phyloP scores from a whole-genome alignment of 1,140 invertebrate species.

The Drosophila bipectinata region DNA sequence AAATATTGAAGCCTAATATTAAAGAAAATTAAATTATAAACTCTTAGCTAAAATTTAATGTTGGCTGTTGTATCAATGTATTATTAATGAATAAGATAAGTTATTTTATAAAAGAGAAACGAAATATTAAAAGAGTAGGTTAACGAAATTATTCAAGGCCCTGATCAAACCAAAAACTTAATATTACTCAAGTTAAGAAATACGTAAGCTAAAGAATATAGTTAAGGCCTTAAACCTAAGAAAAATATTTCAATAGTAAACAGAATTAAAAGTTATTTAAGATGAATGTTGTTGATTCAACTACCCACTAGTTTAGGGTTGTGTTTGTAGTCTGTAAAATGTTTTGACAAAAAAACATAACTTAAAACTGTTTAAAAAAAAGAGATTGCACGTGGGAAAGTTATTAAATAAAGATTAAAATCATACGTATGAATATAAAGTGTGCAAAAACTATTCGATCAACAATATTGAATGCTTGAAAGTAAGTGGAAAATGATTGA shows the following conservation, averaged over 20 bases:
- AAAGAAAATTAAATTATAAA: not conserved
- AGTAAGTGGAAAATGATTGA: slow-evolving; percentile 6
- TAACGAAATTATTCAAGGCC: slow-evolving; percentile 9
- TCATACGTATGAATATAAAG: not conserved
- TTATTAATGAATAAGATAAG: not conserved
- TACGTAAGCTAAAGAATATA: slow-evolving; percentile 19
- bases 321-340: slow-evolving; percentile 25
- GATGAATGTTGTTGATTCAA: slow-evolving; percentile 22
- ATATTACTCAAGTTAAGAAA: slow-evolving; percentile 12
- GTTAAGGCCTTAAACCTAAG: not conserved
- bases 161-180: slow-evolving; percentile 22
- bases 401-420: slow-evolving; percentile 1
- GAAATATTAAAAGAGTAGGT: slow-evolving; percentile 11
- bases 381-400: slow-evolving; percentile 5
- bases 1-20: slow-evolving; percentile 1
- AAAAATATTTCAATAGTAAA: not conserved
- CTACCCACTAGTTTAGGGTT: slow-evolving; percentile 42
- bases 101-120: not conserved
- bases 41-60: slow-evolving; percentile 31
- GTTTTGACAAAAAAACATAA: not conserved
- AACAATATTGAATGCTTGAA: slow-evolving; percentile 17
- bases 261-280: slow-evolving; percentile 3
- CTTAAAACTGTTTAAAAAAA: slow-evolving; percentile 8
- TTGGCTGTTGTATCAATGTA: slow-evolving; percentile 36
- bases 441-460: slow-evolving; percentile 11